Evolutionary conservation across 2,888 invertebrate species (phyloP).

Genomic region (Campoplex nolae): DNA sequence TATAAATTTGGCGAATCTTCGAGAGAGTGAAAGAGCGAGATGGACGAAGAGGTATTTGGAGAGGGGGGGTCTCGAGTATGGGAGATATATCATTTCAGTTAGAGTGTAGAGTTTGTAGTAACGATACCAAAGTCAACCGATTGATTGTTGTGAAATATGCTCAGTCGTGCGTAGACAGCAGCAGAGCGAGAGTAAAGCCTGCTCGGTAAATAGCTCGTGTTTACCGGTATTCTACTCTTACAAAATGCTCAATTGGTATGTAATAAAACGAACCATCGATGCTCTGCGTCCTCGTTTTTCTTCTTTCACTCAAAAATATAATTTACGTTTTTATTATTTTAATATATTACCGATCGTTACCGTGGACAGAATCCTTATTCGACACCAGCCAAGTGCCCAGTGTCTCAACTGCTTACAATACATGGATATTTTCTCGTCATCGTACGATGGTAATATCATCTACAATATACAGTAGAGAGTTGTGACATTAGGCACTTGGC

Average conservation of each 20-base stretch:
- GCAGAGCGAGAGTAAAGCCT: conserved; percentile 33
- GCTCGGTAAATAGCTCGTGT: conserved; percentile 35
- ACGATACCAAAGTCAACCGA: conserved; percentile 72
- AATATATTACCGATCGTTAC: background rate
- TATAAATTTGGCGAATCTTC: conserved; percentile 10
- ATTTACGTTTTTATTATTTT: background rate
- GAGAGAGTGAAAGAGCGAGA: conserved; percentile 11
- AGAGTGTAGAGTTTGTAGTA: conserved; percentile 46
- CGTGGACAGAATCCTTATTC: background rate
- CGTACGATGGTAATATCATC: too few species aligned
- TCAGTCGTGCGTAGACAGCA: conserved; percentile 74
- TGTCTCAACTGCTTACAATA: too few species aligned
- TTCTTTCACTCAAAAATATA: background rate
- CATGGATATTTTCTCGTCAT: too few species aligned
- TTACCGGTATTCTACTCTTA: background rate
- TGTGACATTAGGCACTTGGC: too few species aligned
- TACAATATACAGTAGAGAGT: too few species aligned
- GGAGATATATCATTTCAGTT: conserved; percentile 28
- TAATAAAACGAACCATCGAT: background rate
- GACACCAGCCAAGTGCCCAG: too few species aligned
- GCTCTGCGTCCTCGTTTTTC: background rate
- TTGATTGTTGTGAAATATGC: conserved; percentile 73
- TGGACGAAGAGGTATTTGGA: background rate
- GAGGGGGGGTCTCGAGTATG: conserved; percentile 17
- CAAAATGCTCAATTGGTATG: conserved; percentile 25